Base-by-base conservation (phyloP, 2,888 invertebrate genomes). In the Leptura quadrifasciata region DNA sequence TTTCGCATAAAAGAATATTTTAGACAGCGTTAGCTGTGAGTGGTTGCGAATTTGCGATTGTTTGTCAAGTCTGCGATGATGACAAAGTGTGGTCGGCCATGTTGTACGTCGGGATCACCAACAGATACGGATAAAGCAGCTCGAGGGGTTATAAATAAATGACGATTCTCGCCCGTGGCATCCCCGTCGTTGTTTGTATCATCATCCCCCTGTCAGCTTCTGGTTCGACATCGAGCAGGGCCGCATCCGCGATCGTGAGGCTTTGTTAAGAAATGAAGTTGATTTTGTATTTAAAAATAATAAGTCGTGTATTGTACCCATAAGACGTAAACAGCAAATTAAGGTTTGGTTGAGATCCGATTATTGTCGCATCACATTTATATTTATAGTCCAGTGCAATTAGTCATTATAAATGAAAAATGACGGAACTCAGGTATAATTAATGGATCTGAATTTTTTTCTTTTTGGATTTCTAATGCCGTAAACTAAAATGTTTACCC, bases 111-210 rank as follows among this genome's bases (percentile, higher is more conserved):
- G 84, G 74, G 83, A 84, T 84, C 84, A 83, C 84, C 81, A 83
- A 81, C 84, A 84, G 84, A 84, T 84, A 83, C 83, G 84, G 84
- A 85, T 84, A 81, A 85, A 83, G 83, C 82, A 72, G 76, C 76
- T 81, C 79, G 67, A 81, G 84, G 85, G 85, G 85, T 85, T 84
- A 84, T 86, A 86, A 86, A 86, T 86, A 86, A 86, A 86, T 85
- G 86, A 84, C 84, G 81, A 82, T 85, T 84, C 81, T 83, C 85
- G 83, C 84, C 82, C 74, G 76, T 80, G 81, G 82, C 82, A 79
- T 79, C 81, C 74, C 61, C 55, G 74, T 76, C 68, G 27, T 69
- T 68, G 67, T 64, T 80, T 78, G 72, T 80, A 74, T 75, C 75
- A 69, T 76, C 65, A 76, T 72, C 82, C 76, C 77, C 75, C 72